These are phyloP conservation scores for Agrochola circellaris DNA, from an alignment of 2,888 invertebrate genomes.

Conservation along the genomic window DNA sequence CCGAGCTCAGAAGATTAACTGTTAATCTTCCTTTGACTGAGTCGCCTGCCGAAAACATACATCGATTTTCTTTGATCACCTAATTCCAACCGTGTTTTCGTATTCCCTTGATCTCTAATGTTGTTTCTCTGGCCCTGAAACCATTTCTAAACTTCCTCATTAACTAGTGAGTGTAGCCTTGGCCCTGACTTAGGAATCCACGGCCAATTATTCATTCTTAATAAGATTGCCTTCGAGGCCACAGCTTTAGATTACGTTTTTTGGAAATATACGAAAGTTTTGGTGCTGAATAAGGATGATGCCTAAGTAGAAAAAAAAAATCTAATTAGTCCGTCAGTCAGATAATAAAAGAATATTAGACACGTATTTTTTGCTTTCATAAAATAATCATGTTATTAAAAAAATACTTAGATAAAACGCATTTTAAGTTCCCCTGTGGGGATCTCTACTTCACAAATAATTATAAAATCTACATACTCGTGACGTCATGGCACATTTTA, in stretches of 20 bases:
- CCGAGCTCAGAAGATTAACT: neutral
- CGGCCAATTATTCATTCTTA: conserved; percentile 37
- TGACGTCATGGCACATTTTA: no score
- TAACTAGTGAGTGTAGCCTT: conserved; percentile 22
- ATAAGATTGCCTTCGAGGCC: conserved; percentile 24
- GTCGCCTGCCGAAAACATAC: neutral
- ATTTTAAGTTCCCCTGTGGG: no score
- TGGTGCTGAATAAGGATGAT: neutral
- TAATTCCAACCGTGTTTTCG: neutral
- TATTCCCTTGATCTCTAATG: neutral
- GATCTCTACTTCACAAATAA: no score
- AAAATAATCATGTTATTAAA: no score
- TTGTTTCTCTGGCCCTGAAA: conserved; percentile 10
- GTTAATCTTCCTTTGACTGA: neutral
- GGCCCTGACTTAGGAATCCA: conserved; percentile 44
- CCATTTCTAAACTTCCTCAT: conserved; percentile 27
- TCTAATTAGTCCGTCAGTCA: no score
- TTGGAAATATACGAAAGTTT: conserved; percentile 4
- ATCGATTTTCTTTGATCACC: conserved; percentile 21
- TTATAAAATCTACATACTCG: no score
- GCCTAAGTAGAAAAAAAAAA: no score
- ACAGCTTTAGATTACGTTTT: neutral
- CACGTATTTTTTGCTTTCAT: no score
- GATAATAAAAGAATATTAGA: no score
- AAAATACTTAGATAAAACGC: no score